phyloP scores from a whole-genome alignment of 1,140 invertebrate genomes.

The Brachionus angularis region DNA sequence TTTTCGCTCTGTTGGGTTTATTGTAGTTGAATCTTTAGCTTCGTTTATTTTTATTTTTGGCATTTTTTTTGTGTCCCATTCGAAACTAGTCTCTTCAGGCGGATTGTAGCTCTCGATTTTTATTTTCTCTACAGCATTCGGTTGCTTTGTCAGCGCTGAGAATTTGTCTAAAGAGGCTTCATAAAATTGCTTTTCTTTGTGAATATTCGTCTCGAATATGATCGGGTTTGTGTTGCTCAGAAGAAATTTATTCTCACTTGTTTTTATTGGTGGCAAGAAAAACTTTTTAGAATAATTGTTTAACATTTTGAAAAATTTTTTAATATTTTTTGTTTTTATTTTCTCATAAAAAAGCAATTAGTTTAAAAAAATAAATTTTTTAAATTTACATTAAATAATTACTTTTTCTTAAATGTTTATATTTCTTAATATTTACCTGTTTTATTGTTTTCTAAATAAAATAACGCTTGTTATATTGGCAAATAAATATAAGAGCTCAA shows the following conservation, averaged over 20 bases:
- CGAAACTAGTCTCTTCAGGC: background rate
- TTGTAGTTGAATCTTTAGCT: background rate
- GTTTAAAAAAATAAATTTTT: background rate
- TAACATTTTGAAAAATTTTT: background rate
- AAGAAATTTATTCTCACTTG: background rate
- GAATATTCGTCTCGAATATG: background rate
- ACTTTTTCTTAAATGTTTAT: no score
- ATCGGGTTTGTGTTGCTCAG: background rate
- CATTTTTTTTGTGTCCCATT: constrained; percentile 24
- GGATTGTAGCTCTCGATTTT: background rate
- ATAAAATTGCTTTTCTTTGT: background rate
- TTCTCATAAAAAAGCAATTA: background rate
- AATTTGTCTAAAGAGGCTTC: constrained; percentile 32
- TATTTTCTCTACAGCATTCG: constrained; percentile 7
- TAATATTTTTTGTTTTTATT: background rate
- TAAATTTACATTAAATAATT: background rate
- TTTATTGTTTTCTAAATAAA: no score
- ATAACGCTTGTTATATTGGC: no score
- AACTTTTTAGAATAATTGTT: background rate
- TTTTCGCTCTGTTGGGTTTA: background rate
- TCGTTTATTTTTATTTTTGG: constrained; percentile 19
- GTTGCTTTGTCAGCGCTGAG: background rate
- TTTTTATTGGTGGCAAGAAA: constrained; percentile 32
- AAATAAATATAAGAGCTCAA: no score
- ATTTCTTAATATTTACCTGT: no score